Evolutionary conservation across 2,888 invertebrate species (phyloP), one percentile per base, ranked within the genome.

Genomic region (Tanytarsus gracilentus): DNA sequence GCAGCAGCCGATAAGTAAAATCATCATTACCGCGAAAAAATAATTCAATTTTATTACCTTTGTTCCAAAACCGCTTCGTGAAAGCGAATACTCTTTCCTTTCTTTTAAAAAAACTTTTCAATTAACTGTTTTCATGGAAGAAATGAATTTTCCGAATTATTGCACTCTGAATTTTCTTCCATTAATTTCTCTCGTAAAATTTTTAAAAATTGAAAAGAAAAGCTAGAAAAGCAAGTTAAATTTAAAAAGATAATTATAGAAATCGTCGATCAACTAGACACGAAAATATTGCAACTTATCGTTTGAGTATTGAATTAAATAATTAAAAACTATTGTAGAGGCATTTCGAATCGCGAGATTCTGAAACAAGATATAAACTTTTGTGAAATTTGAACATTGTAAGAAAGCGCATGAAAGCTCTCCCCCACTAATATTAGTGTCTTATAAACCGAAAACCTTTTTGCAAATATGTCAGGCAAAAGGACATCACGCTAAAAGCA

Each of bases 1-100:
- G 58, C 58, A 29, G 58, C 58, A 0, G 30, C 44, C 9, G 40
- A 56, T 11, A 40, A 44, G n/a, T n/a, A 4, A 36, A 36, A 36
- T 3, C 5, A 3, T 4, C 33, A 33, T 33, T 11, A 33, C n/a
- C 18, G 9, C 21, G 44, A 18, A 18, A 44, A 18, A 18, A 40
- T 18, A 18, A 21, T 16, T 18, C 40, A 44, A 44, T 23, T 9
- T 16, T 21, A 36, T 36, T n/a, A 36, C 14, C 14, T n/a, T n/a
- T 36, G n/a, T 36, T 16, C 36, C n/a, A 36, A 14, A 36, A 3
- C 16, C 36, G 36, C 36, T 36, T 36, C 1, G 14, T 6, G 3
- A 2, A 36, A 36, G 36, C 36, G 36, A 36, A n/a, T 36, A n/a
- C 1, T 36, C 16, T 36, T 33, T 8, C 1, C n/a, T 4, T 14